Conservation (phyloP, 2,888 invertebrate genomes). For the Apocheima hispidaria region DNA sequence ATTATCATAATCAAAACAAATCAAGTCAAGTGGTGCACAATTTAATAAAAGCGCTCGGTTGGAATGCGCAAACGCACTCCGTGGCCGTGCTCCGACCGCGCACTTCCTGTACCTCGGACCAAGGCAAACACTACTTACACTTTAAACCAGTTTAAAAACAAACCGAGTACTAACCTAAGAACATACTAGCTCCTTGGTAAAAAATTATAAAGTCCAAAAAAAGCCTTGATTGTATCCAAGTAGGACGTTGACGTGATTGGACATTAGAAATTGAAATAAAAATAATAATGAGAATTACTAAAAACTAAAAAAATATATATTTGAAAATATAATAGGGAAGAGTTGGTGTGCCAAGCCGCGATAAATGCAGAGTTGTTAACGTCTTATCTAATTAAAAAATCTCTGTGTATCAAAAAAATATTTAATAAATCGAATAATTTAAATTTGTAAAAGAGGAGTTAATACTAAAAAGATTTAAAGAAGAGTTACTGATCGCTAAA, state of each 20-base stretch:
- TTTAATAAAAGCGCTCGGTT: slow-evolving; percentile 37
- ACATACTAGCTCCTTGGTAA: slow-evolving; percentile 4
- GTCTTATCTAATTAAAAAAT: background rate
- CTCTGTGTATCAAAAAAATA: background rate
- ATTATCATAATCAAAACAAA: slow-evolving; percentile 14
- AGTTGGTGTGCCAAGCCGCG: background rate
- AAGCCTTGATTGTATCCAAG: background rate
- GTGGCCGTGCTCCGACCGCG: slow-evolving; percentile 29
- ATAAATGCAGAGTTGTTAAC: background rate
- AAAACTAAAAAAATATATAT: background rate
- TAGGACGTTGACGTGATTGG: background rate
- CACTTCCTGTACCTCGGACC: slow-evolving; percentile 34
- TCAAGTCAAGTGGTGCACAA: slow-evolving; percentile 13
- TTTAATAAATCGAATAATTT: background rate
- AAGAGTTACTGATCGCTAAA: slow-evolving; percentile 12
- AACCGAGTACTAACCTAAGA: background rate
- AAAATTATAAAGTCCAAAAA: background rate
- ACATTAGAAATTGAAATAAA: slow-evolving; percentile 6
- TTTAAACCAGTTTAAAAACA: slow-evolving; percentile 7
- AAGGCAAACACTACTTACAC: slow-evolving; percentile 6
- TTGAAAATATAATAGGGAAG: background rate
- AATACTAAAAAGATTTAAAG: background rate
- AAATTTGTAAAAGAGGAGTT: background rate
- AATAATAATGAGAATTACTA: background rate
- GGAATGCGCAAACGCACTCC: slow-evolving; percentile 36